These are phyloP conservation scores for Dascyllus trimaculatus DNA, from an alignment of 2,113 vertebrate genomes.

Conservation along the genomic window DNA sequence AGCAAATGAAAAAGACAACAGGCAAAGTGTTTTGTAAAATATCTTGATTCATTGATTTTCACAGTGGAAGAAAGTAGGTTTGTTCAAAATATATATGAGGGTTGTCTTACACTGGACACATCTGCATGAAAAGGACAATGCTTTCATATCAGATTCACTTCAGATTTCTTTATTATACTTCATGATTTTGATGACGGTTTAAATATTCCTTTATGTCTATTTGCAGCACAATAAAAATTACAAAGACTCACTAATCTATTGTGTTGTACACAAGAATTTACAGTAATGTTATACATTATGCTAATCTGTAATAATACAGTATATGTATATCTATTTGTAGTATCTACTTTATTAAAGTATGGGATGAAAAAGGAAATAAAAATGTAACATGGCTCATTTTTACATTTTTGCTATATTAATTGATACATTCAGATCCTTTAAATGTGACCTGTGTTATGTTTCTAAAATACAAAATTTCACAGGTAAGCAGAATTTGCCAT, in stretches of 20 bases:
- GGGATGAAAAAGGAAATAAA: conserved; percentile 36
- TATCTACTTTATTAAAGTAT: conserved; percentile 65
- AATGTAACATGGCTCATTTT: conserved; percentile 34
- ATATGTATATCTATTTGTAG: conserved; percentile 63
- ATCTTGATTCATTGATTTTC: conserved; percentile 7
- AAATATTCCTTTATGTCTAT: conserved; percentile 39
- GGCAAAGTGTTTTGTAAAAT: neutral
- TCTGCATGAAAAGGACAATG: conserved; percentile 25
- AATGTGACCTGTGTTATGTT: neutral
- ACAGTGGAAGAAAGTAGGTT: neutral
- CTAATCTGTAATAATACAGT: conserved; percentile 63
- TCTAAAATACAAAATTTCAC: neutral
- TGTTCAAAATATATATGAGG: conserved; percentile 18
- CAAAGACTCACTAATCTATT: conserved; percentile 46
- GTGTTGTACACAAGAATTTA: conserved; percentile 72
- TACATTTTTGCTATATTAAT: neutral
- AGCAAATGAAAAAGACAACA: conserved; percentile 26
- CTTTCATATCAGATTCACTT: conserved; percentile 35
- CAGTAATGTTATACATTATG: conserved; percentile 79
- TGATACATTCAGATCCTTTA: neutral
- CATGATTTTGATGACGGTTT: conserved; percentile 13
- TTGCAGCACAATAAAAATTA: conserved; percentile 18
- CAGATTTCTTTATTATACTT: conserved; percentile 18
- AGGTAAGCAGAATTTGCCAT: neutral
- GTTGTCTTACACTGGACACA: conserved; percentile 79